Percentiles rank a stretch among this genome's conserved stretches.
phyloP scores from a whole-genome alignment of 2,113 vertebrate species.

The Zootoca vivipara region DNA sequence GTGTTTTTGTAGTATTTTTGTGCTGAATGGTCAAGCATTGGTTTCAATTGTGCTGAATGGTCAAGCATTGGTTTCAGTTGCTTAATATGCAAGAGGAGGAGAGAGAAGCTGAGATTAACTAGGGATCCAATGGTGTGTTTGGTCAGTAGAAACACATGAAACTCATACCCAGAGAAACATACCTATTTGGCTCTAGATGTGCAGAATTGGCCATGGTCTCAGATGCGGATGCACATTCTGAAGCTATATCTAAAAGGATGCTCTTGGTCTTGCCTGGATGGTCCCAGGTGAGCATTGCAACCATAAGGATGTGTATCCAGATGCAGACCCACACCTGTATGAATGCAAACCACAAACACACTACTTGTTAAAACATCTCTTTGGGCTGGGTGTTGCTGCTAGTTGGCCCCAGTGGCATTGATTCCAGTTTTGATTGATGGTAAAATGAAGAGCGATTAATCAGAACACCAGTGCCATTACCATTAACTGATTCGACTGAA shows the following conservation, averaged over 20 bases:
- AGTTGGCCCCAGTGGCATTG: conserved; percentile 11
- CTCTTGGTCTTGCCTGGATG: background rate
- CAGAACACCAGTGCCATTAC: conserved; percentile 10
- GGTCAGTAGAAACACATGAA: background rate
- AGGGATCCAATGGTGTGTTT: background rate
- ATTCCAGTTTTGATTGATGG: conserved; percentile 24
- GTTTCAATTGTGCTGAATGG: background rate
- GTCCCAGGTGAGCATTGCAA: background rate
- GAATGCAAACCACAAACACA: background rate
- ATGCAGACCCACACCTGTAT: background rate
- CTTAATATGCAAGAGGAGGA: background rate
- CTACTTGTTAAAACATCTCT: background rate
- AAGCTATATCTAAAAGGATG: background rate
- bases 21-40: background rate
- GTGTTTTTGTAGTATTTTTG: background rate
- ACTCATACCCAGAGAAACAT: background rate
- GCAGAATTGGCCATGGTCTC: background rate
- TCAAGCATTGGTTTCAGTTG: background rate
- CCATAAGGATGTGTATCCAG: background rate
- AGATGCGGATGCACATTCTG: background rate
- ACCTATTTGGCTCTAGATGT: background rate
- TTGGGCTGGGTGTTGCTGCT: too few relatives aligned
- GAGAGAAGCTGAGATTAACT: background rate
- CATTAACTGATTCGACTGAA: conserved; percentile 17
- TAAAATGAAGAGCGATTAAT: conserved; percentile 41